phyloP scores from a whole-genome alignment of 2,888 invertebrate genomes.

The Drosophila anceps region DNA sequence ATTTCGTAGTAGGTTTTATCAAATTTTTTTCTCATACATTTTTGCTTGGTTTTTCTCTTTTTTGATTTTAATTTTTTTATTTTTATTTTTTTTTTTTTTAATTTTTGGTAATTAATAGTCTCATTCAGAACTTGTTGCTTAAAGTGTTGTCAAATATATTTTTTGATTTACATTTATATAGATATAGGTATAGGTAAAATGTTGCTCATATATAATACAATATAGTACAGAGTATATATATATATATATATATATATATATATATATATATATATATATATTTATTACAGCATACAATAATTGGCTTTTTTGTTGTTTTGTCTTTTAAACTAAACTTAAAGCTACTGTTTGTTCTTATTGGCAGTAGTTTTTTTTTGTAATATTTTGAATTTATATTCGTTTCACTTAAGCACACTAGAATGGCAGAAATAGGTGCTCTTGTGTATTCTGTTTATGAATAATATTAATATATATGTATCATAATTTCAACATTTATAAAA shows the following conservation, averaged over 20 bases:
- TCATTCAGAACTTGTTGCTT: conserved; percentile 85
- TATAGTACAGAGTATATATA: conserved; percentile 35
- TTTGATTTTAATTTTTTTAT: conserved; percentile 1
- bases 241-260: conserved; percentile 13
- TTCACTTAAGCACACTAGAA: conserved; percentile 40
- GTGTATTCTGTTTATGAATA: conserved; percentile 64
- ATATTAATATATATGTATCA: conserved; percentile 17
- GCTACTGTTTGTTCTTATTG: conserved; percentile 86
- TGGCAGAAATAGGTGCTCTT: conserved; percentile 78
- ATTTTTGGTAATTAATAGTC: conserved; percentile 83
- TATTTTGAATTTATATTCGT: conserved; percentile 13
- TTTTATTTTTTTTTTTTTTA: conserved; percentile 19
- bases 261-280: conserved; percentile 24
- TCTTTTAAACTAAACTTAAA: conserved; percentile 65
- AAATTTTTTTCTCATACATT: conserved; percentile 12
- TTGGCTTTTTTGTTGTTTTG: background rate
- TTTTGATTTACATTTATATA: conserved; percentile 66
- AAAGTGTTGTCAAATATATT: conserved; percentile 82
- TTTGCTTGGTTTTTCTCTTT: conserved; percentile 32
- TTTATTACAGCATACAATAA: conserved; percentile 13
- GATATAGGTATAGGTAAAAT: conserved; percentile 15
- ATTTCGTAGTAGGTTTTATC: conserved; percentile 51
- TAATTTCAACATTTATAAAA: conserved; percentile 15
- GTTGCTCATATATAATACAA: conserved; percentile 65
- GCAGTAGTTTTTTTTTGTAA: conserved; percentile 79